Percentiles rank a stretch among this genome's conserved stretches.
Conservation (phyloP, 2,888 invertebrate genomes). For the Quadriops clusia region DNA sequence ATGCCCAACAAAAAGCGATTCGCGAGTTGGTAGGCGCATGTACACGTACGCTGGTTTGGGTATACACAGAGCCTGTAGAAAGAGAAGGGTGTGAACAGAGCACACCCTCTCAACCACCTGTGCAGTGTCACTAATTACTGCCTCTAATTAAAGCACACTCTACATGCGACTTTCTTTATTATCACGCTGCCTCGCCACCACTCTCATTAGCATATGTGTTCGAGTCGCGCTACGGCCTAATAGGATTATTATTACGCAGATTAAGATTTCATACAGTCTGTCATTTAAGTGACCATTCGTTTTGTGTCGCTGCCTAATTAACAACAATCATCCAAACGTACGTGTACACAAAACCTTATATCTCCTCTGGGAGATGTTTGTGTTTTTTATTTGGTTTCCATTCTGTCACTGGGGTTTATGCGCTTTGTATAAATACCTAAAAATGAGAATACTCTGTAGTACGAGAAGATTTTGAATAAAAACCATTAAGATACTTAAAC, state of each 20-base stretch:
- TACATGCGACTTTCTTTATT: constrained; percentile 27
- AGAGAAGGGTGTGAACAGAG: constrained; percentile 14
- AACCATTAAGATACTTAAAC: no score
- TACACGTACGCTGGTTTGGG: constrained; percentile 10
- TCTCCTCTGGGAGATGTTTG: no score
- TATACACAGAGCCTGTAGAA: constrained; percentile 17
- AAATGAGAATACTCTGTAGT: no score
- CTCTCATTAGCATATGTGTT: constrained; percentile 20
- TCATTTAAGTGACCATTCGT: constrained; percentile 11
- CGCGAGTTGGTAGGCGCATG: no score
- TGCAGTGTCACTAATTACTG: constrained; percentile 26
- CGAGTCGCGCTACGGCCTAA: constrained; percentile 14
- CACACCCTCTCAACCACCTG: constrained; percentile 22
- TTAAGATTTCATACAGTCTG: constrained; percentile 15
- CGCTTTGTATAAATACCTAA: no score
- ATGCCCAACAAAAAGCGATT: no score
- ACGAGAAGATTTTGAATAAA: no score
- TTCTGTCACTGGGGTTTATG: no score
- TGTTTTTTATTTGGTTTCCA: no score
- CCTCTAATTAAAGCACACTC: constrained; percentile 28
- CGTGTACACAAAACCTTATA: no score
- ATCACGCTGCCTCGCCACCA: constrained; percentile 15
- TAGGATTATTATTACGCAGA: constrained; percentile 16
- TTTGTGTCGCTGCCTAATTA: no score
- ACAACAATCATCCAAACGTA: no score